Conservation (phyloP, 2,797 vertebrate species). For the Chlorospingus flavigularis region DNA sequence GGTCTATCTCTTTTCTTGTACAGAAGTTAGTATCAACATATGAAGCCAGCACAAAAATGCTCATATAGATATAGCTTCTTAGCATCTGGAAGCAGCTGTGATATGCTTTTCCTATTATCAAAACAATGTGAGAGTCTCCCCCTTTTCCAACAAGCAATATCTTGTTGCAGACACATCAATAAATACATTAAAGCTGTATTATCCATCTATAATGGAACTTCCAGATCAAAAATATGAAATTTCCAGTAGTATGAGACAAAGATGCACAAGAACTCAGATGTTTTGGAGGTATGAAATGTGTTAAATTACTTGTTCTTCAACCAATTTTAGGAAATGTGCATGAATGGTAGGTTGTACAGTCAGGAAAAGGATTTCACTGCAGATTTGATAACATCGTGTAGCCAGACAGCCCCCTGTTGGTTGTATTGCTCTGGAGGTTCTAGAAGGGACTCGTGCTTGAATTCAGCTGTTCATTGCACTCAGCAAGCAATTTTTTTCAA, state of each 20-base stretch:
- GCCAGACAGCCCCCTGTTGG: constrained; percentile 68
- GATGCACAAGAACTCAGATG: neutral
- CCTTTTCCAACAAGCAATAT: neutral
- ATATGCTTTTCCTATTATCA: neutral
- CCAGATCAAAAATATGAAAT: neutral
- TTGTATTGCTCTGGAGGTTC: neutral
- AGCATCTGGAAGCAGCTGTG: neutral
- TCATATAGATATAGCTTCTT: neutral
- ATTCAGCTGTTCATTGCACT: neutral
- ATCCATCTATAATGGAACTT: neutral
- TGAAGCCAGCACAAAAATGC: neutral
- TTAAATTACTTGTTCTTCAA: neutral
- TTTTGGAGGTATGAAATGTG: neutral
- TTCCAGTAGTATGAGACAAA: neutral
- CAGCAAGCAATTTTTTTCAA: neutral
- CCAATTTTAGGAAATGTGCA: accelerated
- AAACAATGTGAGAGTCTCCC: neutral
- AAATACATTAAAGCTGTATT: neutral
- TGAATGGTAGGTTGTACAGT: neutral
- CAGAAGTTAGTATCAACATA: neutral
- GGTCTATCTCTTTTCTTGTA: neutral
- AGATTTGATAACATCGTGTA: neutral
- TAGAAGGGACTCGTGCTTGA: neutral
- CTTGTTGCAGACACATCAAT: neutral
- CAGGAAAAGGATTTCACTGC: neutral